Conservation (phyloP, 2,888 invertebrate genomes). For the Synanthedon tipuliformis region DNA sequence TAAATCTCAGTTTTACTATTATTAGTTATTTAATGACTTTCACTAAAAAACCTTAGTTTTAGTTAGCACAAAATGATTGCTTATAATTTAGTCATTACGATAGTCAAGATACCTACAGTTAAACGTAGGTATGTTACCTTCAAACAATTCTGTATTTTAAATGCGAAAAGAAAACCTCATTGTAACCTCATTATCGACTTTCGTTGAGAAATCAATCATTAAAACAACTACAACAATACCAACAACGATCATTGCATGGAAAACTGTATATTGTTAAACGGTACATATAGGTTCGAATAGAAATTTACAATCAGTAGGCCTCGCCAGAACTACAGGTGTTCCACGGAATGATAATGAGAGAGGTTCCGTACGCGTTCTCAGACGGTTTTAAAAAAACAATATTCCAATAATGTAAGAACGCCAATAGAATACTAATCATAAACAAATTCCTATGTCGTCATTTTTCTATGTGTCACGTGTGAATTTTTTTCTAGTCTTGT, state of each 20-base stretch:
- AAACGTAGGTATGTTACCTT: background rate
- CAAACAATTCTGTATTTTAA: background rate
- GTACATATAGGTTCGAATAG: conserved; percentile 23
- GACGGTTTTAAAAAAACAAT: conserved; percentile 66
- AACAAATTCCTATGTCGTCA: conserved; percentile 50
- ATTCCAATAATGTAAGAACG: conserved; percentile 40
- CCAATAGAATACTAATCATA: conserved; percentile 43
- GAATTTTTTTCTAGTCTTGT: conserved; percentile 18
- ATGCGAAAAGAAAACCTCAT: conserved; percentile 4
- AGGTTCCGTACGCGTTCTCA: conserved; percentile 43
- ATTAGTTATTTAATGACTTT: too few relatives aligned
- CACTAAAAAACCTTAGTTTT: too few relatives aligned
- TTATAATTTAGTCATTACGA: too few relatives aligned
- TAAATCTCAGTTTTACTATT: too few relatives aligned
- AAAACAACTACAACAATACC: conserved; percentile 4
- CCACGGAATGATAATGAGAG: conserved; percentile 45
- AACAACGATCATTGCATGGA: conserved; percentile 14
- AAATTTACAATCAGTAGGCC: conserved; percentile 50
- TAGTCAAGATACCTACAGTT: too few relatives aligned
- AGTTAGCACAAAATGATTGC: too few relatives aligned
- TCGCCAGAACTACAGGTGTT: conserved; percentile 19
- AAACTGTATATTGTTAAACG: conserved; percentile 21
- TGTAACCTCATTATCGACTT: conserved; percentile 8
- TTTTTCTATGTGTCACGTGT: conserved; percentile 49
- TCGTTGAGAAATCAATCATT: conserved; percentile 13